Percentiles rank a stretch among this genome's conserved stretches.
Conservation (phyloP, 2,888 invertebrate species). For the Andrena bucephala region DNA sequence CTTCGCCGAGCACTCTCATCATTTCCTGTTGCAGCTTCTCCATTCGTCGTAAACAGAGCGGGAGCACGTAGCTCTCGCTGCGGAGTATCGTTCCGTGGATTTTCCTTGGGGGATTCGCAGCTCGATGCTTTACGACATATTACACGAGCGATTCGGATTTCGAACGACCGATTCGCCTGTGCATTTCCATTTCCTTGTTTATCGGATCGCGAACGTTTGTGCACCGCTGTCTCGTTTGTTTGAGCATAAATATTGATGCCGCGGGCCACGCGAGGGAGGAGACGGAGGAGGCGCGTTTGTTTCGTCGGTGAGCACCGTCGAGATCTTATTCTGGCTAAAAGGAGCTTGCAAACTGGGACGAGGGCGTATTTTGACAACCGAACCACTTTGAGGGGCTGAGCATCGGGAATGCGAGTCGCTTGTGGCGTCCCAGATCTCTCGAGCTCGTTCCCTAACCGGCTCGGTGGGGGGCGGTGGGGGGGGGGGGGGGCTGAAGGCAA, state of each 20-base stretch:
- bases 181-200: constrained; percentile 67
- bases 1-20: not conserved
- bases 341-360: constrained; percentile 21
- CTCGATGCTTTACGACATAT: constrained; percentile 11
- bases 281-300: constrained; percentile 49
- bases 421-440: too few relatives aligned
- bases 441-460: too few relatives aligned
- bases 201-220: constrained; percentile 54
- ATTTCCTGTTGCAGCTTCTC: not conserved
- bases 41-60: constrained; percentile 1
- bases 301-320: constrained; percentile 57
- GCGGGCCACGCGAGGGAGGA: constrained; percentile 42
- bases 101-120: constrained; percentile 12
- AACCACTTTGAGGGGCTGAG: not conserved
- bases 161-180: constrained; percentile 22
- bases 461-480: not conserved
- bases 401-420: constrained; percentile 10
- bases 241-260: constrained; percentile 72
- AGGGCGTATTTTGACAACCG: constrained; percentile 1
- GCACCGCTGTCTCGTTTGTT: constrained; percentile 63
- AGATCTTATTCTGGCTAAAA: constrained; percentile 18
- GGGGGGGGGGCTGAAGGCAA: not conserved
- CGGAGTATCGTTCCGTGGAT: constrained; percentile 28
- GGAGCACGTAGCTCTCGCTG: not conserved
- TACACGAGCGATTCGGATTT: constrained; percentile 1